Base-by-base conservation (phyloP, 1,140 invertebrate genomes). In the Drosophila littoralis region DNA sequence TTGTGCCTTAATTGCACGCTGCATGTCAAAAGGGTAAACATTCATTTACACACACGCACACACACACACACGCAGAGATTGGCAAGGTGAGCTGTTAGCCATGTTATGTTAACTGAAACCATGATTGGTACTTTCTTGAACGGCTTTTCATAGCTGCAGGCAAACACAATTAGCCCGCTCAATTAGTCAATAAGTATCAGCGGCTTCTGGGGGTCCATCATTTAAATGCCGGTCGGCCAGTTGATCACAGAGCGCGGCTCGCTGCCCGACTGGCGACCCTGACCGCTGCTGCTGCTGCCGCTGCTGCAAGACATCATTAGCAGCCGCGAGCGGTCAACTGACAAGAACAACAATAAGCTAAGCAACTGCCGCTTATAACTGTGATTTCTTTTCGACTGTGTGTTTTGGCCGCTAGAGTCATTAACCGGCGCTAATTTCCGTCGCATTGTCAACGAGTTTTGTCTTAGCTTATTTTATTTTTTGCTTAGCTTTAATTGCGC, bases 171-270 rank as follows among this genome's bases (percentile, higher is more conserved):
- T 46, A 77, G 59, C 63, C 60, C 67, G 50, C 32, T 77, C 84
- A 82, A 79, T 86, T 86, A 88, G 83, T 33, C 22, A 12, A 10
- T 17, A 9, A 33, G 75, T 77, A 52, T 54, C 64, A 35, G 59
- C 68, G 77, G 73, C 81, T 85, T 85, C 83, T 83, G 84, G 76
- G 63, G 58, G 67, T 55, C 79, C 84, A 89, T 88, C 83, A 88
- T 77, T 88, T 89, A 80, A 79, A 75, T 70, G 72, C 8, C 66
- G 69, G 50, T 45, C 17, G n/a, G 69, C 36, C 38, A 59, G 51
- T 63, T 88, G 84, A 89, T 89, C 77, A 89, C 77, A 89, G 80
- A 89, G 84, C 80, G 74, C 22, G 22, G 22, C 22, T 28, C 22
- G 77, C 68, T 35, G 40, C 35, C 7, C 22, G 40, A 45, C 58